Evolutionary conservation across 1,140 invertebrate genomes (phyloP), one percentile per base, ranked within the genome.

Genomic region (Nephila pilipes): DNA sequence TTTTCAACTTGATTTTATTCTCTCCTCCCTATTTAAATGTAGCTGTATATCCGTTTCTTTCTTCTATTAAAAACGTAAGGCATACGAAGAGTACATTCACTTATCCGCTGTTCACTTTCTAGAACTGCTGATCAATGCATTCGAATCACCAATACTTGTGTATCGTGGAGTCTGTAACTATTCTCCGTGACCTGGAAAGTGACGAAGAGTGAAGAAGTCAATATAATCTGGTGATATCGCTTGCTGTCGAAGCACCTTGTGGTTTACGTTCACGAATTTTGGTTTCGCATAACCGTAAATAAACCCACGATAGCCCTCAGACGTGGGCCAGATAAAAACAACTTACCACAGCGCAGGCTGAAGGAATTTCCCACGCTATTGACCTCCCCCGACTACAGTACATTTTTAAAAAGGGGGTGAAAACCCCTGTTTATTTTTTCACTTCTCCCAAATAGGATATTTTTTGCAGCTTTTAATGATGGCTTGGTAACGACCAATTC

Each of bases 281-380:
- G 38, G 32, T 20, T 80, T 79, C 46, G 36, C 87, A 79, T 89
- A 54, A 58, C 25, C 87, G 87, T 88, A 88, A 88, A 88, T 88
- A 88, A 75, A 88, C 36, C n/a, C n/a, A 60, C 20, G 87, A 89
- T 79, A 65, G 69, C 54, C 69, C 16, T 18, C 69, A 55, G 87
- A 89, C 46, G 65, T 25, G 65, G 25, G 16, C 69, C n/a, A 89
- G 87, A 89, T 89, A 89, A 89, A 89, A 89, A 20, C 69, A 75
- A 12, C 32, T 75, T 75, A 29, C 65, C 65, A 32, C 25, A 0
- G 16, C 14, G 85, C 29, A 25, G n/a, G n/a, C n/a, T n/a, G n/a
- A 25, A 81, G 54, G 25, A 85, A 69, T 65, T 89, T 89, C 87
- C 87, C 87, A 89, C 87, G 87, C 87, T 57, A 38, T 57, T 79